Percentiles rank a stretch among this genome's conserved stretches.
Evolutionary conservation across 2,113 vertebrate genomes (phyloP).

Genomic region (Hoplias malabaricus): DNA sequence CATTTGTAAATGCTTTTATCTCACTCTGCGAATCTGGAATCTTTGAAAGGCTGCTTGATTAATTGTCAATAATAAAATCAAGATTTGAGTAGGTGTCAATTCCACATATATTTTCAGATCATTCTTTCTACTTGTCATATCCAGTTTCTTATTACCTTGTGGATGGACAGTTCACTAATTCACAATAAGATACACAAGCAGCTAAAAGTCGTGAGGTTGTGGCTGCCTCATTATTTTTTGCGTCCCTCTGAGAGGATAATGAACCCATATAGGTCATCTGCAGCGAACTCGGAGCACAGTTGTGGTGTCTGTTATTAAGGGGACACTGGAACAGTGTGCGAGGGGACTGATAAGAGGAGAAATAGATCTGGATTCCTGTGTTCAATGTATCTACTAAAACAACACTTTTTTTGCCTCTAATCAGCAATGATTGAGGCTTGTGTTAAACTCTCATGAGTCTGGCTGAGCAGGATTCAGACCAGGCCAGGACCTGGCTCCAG

Average conservation of each 20-base stretch:
- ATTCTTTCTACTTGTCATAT: neutral
- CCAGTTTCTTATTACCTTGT: neutral
- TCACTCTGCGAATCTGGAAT: too few species aligned
- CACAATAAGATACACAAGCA: neutral
- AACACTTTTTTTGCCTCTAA: neutral
- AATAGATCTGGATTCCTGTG: conserved; percentile 8
- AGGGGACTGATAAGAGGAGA: neutral
- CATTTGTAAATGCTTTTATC: too few species aligned
- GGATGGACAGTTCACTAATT: conserved; percentile 1
- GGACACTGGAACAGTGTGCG: neutral
- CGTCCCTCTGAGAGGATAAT: conserved; percentile 16
- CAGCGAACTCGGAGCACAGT: neutral
- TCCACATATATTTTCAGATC: neutral
- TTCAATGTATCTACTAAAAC: neutral
- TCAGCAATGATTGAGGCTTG: conserved; percentile 2
- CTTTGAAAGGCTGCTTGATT: too few species aligned
- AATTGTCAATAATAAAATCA: too few species aligned
- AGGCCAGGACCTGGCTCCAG: neutral
- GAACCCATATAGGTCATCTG: conserved; percentile 4
- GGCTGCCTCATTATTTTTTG: neutral
- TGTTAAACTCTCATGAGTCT: neutral
- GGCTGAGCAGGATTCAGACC: neutral
- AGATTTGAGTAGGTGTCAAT: neutral
- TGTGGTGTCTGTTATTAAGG: neutral
- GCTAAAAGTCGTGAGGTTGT: neutral